A percentile compares a stretch with the other conserved stretches of the same genome.
Evolutionary conservation across 2,113 vertebrate species (phyloP).

Genomic region (Motacilla alba): DNA sequence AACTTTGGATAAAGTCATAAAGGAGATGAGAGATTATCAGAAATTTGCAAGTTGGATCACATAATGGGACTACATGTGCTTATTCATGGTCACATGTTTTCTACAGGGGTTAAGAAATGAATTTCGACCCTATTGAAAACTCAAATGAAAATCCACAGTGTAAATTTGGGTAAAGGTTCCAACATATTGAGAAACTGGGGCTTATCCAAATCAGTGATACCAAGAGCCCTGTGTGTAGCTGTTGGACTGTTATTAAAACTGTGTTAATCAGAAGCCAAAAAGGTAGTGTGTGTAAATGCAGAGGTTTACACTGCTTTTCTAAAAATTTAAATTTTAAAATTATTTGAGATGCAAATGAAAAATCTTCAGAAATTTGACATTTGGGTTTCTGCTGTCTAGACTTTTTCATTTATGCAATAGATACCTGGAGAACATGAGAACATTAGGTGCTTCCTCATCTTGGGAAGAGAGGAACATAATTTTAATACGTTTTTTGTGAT

Average conservation of each 20-base stretch:
- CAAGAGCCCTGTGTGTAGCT: not conserved
- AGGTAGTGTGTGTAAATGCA: not conserved
- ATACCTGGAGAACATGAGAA: not conserved
- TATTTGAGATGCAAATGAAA: not conserved
- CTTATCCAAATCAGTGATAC: not conserved
- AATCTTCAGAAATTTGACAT: not conserved
- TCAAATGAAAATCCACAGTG: not conserved
- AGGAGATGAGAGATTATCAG: not conserved
- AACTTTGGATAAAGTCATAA: not conserved
- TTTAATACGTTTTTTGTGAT: not conserved
- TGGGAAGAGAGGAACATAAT: not conserved
- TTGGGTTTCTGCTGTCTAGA: not conserved
- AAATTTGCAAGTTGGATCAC: not conserved
- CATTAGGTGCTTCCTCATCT: not conserved
- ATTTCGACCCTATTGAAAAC: not conserved
- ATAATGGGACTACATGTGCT: not conserved
- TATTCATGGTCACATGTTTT: not conserved
- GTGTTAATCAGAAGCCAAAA: not conserved
- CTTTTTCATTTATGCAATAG: not conserved
- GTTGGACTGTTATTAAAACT: not conserved
- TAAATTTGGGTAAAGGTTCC: not conserved
- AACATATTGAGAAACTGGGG: not conserved
- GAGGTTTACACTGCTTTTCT: not conserved
- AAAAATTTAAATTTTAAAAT: not conserved
- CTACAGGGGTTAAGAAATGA: not conserved